Base-by-base conservation (phyloP, 1,140 invertebrate genomes). In the Scaptodrosophila lebanonensis region DNA sequence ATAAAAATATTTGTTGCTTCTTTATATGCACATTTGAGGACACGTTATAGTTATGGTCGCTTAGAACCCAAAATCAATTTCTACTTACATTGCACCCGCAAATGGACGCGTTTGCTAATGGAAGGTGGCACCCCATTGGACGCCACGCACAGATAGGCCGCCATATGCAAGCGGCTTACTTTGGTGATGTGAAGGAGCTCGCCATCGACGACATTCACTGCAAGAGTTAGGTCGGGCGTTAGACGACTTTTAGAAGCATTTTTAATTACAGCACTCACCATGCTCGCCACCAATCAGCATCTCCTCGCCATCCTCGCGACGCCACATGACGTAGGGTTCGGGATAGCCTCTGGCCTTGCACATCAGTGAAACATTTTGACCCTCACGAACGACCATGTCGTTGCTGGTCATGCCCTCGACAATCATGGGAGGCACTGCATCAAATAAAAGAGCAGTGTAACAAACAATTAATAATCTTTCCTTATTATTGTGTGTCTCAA, bases 161-260 rank as follows among this genome's bases (percentile, higher is more conserved):
- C 95, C 95, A 97, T 97, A 77, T 97, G 95, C 12, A 97, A 89
- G 35, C 95, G 90, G 58, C 94, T 95, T 52, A 97, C 94, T 90
- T 95, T 95, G 9, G 91, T 92, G 56, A 97, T 94, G 57, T 93
- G 93, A 63, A 97, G 88, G 33, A 93, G 89, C 86, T 96, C 94
- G 3, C 95, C 95, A 82, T 96, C 93, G 6, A 95, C 93, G 8
- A 94, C 92, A 82, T 94, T 95, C 11, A 95, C 95, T 95, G 88
- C n/a, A n/a, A n/a, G n/a, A n/a, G n/a, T n/a, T n/a, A n/a, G n/a
- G n/a, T n/a, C n/a, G n/a, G n/a, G n/a, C n/a, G n/a, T n/a, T n/a
- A n/a, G n/a, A n/a, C n/a, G n/a, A n/a, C n/a, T n/a, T n/a, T n/a
- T n/a, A n/a, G n/a, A n/a, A n/a, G n/a, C n/a, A n/a, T n/a, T n/a